Conservation (phyloP, 2,888 invertebrate species). For the Ochropleura plecta region DNA sequence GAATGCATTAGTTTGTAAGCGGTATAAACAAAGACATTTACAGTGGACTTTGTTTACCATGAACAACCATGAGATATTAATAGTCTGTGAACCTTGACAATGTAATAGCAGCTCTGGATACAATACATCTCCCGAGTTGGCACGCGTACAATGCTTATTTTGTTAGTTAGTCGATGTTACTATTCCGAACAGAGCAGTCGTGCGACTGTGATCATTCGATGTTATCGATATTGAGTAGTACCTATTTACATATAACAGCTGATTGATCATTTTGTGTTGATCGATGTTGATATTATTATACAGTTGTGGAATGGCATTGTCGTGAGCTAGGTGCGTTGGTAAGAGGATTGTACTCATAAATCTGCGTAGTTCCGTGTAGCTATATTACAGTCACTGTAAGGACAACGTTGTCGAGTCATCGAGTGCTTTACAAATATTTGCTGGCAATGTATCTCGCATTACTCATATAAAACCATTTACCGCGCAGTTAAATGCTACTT, state of each 20-base stretch:
- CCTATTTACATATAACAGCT: conserved; percentile 40
- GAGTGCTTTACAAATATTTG: conserved; percentile 17
- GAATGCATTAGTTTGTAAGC: conserved; percentile 6
- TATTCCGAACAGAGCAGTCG: conserved; percentile 50
- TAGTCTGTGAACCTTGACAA: conserved; percentile 57
- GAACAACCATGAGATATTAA: conserved; percentile 39
- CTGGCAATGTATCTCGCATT: neutral
- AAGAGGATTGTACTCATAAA: conserved; percentile 24
- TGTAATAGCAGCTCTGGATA: conserved; percentile 23
- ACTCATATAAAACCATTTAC: neutral
- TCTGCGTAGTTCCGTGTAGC: conserved; percentile 11
- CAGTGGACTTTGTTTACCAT: conserved; percentile 44
- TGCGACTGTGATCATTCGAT: conserved; percentile 29
- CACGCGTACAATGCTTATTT: conserved; percentile 69
- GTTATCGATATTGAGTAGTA: conserved; percentile 16
- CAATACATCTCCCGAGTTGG: conserved; percentile 58
- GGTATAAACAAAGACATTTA: conserved; percentile 2
- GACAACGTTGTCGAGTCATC: conserved; percentile 13
- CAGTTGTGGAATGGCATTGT: conserved; percentile 30
- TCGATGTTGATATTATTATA: conserved; percentile 32
- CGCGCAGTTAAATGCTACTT: conserved; percentile 12
- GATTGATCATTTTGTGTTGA: conserved; percentile 34
- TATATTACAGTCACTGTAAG: neutral
- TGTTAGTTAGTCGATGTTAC: conserved; percentile 52
- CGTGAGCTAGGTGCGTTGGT: conserved; percentile 1